Percentiles rank a stretch among this genome's conserved stretches.
These are phyloP conservation scores for Chelmon rostratus DNA, from an alignment of 2,797 vertebrate species.

Conservation along the genomic window DNA sequence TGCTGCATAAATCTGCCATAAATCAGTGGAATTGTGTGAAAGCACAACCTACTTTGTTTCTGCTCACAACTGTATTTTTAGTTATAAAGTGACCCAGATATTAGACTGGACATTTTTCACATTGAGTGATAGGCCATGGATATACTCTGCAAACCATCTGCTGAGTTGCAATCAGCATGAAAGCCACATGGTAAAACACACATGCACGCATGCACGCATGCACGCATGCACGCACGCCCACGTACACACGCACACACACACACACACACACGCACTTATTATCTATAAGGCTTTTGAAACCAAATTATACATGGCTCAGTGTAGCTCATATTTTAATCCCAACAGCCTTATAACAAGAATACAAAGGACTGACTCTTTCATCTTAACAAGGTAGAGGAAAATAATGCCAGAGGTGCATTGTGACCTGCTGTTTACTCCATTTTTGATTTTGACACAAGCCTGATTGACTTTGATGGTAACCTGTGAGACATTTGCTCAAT, in stretches of 20 bases:
- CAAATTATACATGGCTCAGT: constrained; percentile 1
- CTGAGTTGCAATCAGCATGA: constrained; percentile 17
- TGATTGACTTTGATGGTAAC: constrained; percentile 5
- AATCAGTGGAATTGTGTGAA: background rate
- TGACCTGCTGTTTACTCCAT: background rate
- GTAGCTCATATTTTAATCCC: background rate
- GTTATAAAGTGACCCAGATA: constrained; percentile 39
- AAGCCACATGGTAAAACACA: background rate
- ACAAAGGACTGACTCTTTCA: background rate
- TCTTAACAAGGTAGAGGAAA: background rate
- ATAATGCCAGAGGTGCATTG: background rate
- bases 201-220: too few species aligned
- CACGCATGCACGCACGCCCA: too few species aligned
- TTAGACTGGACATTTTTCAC: constrained; percentile 21
- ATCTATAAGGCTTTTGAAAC: constrained; percentile 10
- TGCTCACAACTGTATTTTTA: constrained; percentile 45
- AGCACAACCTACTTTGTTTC: constrained; percentile 8
- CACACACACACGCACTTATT: too few species aligned
- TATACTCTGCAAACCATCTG: constrained; percentile 4
- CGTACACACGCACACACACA: background rate
- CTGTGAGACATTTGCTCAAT: background rate
- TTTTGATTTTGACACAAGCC: constrained; percentile 5
- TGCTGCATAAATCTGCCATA: background rate
- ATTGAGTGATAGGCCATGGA: constrained; percentile 1
- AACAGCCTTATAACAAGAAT: background rate